Evolutionary conservation across 1,140 invertebrate genomes (phyloP).

Genomic region (Heliothis subflexa): DNA sequence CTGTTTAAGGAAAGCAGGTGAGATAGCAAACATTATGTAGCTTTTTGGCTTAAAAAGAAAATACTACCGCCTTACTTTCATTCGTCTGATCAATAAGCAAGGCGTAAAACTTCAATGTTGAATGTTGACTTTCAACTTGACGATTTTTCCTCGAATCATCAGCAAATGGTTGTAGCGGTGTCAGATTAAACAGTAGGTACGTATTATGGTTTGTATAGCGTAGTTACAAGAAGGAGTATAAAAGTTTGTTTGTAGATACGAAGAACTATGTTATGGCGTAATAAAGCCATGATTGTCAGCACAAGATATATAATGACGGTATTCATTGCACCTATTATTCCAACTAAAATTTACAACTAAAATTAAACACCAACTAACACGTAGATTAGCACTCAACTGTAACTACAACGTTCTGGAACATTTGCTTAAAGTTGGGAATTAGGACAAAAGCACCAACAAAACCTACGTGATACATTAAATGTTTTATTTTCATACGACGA

Average conservation of each 20-base stretch:
- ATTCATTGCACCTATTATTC: no score
- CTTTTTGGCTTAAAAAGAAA: constrained; percentile 20
- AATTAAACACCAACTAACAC: background rate
- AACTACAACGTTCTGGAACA: constrained; percentile 7
- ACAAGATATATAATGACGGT: no score
- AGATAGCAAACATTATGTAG: background rate
- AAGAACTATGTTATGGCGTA: no score
- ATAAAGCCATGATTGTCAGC: no score
- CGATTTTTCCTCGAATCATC: constrained; percentile 24
- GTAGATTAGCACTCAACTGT: background rate
- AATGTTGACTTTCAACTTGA: constrained; percentile 33
- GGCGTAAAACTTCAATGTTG: constrained; percentile 10
- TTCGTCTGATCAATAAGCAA: constrained; percentile 28
- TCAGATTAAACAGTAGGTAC: constrained; percentile 3
- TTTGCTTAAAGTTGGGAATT: constrained; percentile 17
- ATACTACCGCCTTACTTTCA: background rate
- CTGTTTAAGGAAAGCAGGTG: background rate
- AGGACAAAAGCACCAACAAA: constrained; percentile 32
- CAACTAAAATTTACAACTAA: background rate
- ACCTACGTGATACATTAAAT: constrained; percentile 46
- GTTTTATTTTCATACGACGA: constrained; percentile 32
- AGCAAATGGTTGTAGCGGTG: background rate
- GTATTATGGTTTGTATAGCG: constrained; percentile 2
- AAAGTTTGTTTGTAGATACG: constrained; percentile 4
- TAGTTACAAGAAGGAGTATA: constrained; percentile 18